Base-by-base conservation (phyloP, 37 sponge, comb jelly and placozoan species). In the Aplysina aerophoba region DNA sequence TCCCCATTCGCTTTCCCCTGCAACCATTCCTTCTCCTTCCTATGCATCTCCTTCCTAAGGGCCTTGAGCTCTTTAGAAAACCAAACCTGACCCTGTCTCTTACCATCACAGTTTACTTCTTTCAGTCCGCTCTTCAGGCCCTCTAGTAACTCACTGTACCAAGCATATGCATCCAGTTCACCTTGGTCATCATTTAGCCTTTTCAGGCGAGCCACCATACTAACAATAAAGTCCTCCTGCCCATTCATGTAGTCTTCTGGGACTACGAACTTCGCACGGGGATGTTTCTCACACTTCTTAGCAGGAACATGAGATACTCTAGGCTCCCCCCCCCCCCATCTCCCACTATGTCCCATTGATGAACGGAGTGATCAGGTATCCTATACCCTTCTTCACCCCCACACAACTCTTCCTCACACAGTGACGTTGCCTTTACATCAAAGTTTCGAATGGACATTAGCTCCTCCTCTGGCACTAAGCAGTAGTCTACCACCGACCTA, bases 21-120 rank as follows among this genome's bases (percentile, higher is more conserved):
- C 64, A 62, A 62, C 64, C 64, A 62, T 13, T 62, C 25, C 64
- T 62, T 62, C 12, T 62, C 64, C 64, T 62, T 62, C 28, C 4
- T 62, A 62, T 62, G 64, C 64, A 62, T 13, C 64, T 62, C 64
- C 64, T 62, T 62, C 64, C 64, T 62, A 4, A 62, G 64, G 59
- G 28, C 64, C 28, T 62, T 62, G 64, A 62, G 64, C 64, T 27
- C 64, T 13, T 62, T 28, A 13, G 64, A 62, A 58, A 62, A 62
- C 64, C 64, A 62, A 6, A 62, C 12, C 28, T 62, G 64, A 27
- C 64, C 12, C 64, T 62, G 64, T 62, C 11, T 62, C 64, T 13
- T 62, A 62, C 12, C 64, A 62, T 27, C 64, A 62, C 50, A 3
- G 8, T 44, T 44, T 8, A 44, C 50, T 11, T 11, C n/a, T n/a